Evolutionary conservation across 2,797 vertebrate genomes (phyloP).

Genomic region (Pseudochromis fuscus): DNA sequence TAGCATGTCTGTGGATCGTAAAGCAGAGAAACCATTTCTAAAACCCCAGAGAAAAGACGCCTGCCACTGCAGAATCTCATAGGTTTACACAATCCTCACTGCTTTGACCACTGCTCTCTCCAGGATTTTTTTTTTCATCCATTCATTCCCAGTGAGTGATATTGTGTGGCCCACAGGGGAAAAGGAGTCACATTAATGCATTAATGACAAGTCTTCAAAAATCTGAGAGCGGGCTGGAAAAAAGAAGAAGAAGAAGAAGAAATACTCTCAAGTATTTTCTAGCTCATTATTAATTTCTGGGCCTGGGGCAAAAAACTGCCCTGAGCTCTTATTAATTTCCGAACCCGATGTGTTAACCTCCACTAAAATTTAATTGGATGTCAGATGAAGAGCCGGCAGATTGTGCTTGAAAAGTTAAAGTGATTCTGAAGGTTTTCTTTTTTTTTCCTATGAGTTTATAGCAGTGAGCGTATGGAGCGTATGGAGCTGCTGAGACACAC

Average conservation of each 20-base stretch:
- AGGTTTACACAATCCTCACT: no score
- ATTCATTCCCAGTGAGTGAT: not conserved
- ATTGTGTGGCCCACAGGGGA: not conserved
- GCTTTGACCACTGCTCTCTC: no score
- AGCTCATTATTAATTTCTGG: slow-evolving; percentile 30
- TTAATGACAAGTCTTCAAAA: slow-evolving; percentile 11
- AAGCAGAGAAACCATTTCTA: not conserved
- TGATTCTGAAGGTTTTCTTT: slow-evolving; percentile 1
- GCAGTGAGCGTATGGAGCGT: not conserved
- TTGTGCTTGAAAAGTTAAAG: not conserved
- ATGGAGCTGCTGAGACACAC: no score
- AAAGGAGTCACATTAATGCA: not conserved
- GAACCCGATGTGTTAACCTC: slow-evolving; percentile 27
- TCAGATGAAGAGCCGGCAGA: slow-evolving; percentile 13
- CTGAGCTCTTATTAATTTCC: slow-evolving; percentile 29
- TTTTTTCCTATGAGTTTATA: not conserved
- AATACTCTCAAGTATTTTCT: slow-evolving; percentile 2
- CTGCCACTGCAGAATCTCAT: no score
- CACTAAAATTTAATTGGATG: slow-evolving; percentile 38
- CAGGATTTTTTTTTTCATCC: no score
- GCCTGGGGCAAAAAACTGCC: slow-evolving; percentile 4
- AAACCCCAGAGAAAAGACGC: not conserved
- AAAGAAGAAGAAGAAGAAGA: not conserved
- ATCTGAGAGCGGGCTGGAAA: not conserved
- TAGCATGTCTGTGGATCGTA: not conserved